These are phyloP conservation scores for Neopelma chrysocephalum DNA, from an alignment of 2,797 vertebrate species.

Conservation along the genomic window DNA sequence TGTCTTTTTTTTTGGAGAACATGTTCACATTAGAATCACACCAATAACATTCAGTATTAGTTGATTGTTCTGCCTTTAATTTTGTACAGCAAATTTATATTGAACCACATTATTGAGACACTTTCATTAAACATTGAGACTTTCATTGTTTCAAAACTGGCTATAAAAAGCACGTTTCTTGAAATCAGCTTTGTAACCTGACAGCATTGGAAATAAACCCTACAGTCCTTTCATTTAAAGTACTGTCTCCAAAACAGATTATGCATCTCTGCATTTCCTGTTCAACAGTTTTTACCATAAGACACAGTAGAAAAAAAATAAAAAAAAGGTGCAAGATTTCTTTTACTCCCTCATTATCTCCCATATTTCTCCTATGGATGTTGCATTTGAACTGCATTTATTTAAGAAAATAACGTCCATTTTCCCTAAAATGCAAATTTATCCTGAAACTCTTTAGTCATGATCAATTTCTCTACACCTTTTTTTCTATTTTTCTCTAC, in stretches of 20 bases:
- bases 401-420: neutral
- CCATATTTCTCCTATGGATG: neutral
- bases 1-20: neutral
- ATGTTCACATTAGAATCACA: neutral
- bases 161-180: conserved; percentile 6
- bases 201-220: neutral
- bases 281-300: neutral
- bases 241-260: neutral
- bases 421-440: neutral
- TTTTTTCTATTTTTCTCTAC: neutral
- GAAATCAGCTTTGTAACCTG: conserved; percentile 7
- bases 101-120: neutral
- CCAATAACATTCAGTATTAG: neutral
- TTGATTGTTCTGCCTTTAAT: conserved; percentile 10
- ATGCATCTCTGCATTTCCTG: neutral
- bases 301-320: neutral
- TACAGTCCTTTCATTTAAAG: neutral
- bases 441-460: neutral
- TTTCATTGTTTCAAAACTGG: conserved; percentile 43
- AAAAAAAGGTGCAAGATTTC: neutral
- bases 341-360: neutral
- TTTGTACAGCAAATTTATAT: conserved; percentile 35
- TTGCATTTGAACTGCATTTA: neutral
- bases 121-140: conserved; percentile 25
- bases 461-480: neutral